Percentiles rank a stretch among this genome's conserved stretches.
phyloP scores from a whole-genome alignment of 2,797 vertebrate species.

The Pangasius krempfi region DNA sequence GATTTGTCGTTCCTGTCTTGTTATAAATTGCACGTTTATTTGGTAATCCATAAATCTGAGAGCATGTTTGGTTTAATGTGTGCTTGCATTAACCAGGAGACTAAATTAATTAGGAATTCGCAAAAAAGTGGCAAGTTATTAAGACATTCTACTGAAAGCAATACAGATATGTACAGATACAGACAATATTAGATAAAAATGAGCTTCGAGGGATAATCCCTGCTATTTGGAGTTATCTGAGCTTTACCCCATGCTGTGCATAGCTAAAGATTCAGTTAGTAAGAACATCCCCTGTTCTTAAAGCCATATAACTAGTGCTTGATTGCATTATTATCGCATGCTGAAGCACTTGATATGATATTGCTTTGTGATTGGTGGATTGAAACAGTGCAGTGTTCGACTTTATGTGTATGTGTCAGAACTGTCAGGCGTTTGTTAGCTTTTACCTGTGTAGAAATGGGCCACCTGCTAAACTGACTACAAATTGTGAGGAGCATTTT shows the following conservation, averaged over 20 bases:
- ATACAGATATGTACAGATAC: not conserved
- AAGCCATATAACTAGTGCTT: constrained; percentile 1
- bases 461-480: not conserved
- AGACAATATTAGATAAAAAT: not conserved
- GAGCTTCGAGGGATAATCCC: not conserved
- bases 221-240: not conserved
- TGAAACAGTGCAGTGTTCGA: constrained; percentile 3
- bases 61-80: not conserved
- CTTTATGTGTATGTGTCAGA: not conserved
- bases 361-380: not conserved
- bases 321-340: not conserved
- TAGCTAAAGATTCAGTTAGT: not conserved
- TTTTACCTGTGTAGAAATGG: not conserved
- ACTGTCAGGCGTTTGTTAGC: not conserved
- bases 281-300: not conserved
- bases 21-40: constrained; percentile 3
- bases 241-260: not conserved
- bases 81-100: not conserved
- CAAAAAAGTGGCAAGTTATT: not conserved
- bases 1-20: not conserved
- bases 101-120: not conserved
- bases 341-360: constrained; percentile 30
- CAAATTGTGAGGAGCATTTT: not conserved
- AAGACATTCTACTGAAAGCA: not conserved
- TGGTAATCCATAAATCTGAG: not conserved